These are phyloP conservation scores for Tyria jacobaeae DNA, from an alignment of 2,888 invertebrate species.

Conservation along the genomic window DNA sequence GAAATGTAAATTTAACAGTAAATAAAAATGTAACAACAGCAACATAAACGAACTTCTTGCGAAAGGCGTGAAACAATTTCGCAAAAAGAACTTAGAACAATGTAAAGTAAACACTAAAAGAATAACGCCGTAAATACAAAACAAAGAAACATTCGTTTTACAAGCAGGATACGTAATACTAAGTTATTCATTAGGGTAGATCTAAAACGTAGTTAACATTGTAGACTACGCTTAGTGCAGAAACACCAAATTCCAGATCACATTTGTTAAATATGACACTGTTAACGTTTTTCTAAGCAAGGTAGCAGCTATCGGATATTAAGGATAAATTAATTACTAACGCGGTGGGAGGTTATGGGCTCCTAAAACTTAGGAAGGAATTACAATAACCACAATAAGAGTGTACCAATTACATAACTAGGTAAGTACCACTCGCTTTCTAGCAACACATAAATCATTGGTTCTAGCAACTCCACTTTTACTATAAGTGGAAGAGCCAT, in stretches of 20 bases:
- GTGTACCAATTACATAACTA: neutral
- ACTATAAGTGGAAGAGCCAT: too few relatives aligned
- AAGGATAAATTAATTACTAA: too few relatives aligned
- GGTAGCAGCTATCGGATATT: too few relatives aligned
- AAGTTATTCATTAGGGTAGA: constrained; percentile 51
- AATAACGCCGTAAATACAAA: constrained; percentile 24
- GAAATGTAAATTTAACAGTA: constrained; percentile 1
- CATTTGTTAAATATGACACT: too few relatives aligned
- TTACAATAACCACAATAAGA: neutral
- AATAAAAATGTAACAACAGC: constrained; percentile 9
- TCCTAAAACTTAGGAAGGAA: neutral
- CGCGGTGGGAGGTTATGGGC: neutral
- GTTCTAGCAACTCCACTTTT: neutral
- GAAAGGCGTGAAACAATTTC: constrained; percentile 31
- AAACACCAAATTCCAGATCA: neutral
- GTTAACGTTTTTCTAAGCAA: too few relatives aligned
- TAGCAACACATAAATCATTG: neutral
- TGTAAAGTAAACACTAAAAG: constrained; percentile 30
- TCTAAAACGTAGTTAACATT: constrained; percentile 35
- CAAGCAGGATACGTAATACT: constrained; percentile 35
- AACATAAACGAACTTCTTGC: constrained; percentile 11
- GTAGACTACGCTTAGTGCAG: neutral
- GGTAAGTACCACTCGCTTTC: neutral
- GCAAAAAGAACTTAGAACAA: constrained; percentile 32
- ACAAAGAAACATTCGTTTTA: constrained; percentile 36